Percentiles rank a stretch among this genome's conserved stretches.
Evolutionary conservation across 2,888 invertebrate genomes (phyloP).

Genomic region (Tineola bisselliella): DNA sequence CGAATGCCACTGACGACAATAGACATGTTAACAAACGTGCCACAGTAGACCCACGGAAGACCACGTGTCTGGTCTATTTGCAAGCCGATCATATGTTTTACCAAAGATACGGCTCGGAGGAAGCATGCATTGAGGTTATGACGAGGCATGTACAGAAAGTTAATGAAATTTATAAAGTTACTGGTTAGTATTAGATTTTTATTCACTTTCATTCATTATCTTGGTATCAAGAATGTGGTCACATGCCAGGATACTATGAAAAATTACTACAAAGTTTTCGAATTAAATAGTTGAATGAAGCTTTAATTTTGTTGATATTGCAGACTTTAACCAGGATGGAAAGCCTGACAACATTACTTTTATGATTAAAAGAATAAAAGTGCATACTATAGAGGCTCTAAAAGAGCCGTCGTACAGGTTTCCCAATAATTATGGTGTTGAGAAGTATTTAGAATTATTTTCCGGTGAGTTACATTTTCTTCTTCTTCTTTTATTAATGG

Average conservation of each 20-base stretch:
- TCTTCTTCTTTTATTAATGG: slow-evolving; percentile 17
- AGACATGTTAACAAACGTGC: slow-evolving; percentile 74
- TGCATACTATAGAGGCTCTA: slow-evolving; percentile 86
- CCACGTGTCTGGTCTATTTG: slow-evolving; percentile 93
- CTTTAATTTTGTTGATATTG: slow-evolving; percentile 28
- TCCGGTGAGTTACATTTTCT: slow-evolving; percentile 85
- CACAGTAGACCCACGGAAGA: slow-evolving; percentile 85
- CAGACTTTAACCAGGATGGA: slow-evolving; percentile 94
- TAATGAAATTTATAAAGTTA: slow-evolving; percentile 86
- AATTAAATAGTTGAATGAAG: too few species aligned
- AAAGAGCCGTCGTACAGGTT: slow-evolving; percentile 89
- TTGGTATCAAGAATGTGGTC: too few species aligned
- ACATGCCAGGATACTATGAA: too few species aligned
- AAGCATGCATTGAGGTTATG: slow-evolving; percentile 95
- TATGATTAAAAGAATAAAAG: slow-evolving; percentile 95
- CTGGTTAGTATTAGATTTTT: slow-evolving; percentile 69
- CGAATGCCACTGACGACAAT: slow-evolving; percentile 61
- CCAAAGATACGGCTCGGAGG: slow-evolving; percentile 92
- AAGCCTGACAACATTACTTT: slow-evolving; percentile 92
- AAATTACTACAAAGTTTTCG: too few species aligned
- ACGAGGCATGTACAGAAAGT: slow-evolving; percentile 94
- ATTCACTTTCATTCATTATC: too few species aligned
- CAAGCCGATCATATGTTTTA: slow-evolving; percentile 98
- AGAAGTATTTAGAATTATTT: slow-evolving; percentile 97
- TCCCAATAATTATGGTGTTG: slow-evolving; percentile 96